Evolutionary conservation across 1,140 invertebrate species (phyloP), one percentile per base, ranked within the genome.

Genomic region (Proales similis): DNA sequence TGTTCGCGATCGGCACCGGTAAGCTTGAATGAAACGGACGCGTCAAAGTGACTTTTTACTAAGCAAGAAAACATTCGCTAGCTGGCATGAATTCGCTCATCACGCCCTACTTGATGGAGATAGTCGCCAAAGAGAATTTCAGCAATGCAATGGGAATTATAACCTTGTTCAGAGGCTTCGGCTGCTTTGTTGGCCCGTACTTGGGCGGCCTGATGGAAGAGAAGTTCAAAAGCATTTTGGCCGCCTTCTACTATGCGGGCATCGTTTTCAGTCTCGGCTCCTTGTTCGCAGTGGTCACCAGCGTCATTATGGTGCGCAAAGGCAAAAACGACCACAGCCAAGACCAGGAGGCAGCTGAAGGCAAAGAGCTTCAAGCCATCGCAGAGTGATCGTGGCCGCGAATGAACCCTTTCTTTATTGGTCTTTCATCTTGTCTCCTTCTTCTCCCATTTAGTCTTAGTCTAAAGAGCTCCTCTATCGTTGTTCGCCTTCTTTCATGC

Each of bases 91-190:
- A 57, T 42, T 57, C 36, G 29, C 9, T 57, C 9, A 57, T 42
- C 7, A 57, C 51, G 3, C 51, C 51, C 17, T 57, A 57, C 30
- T 2, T 42, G 17, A 57, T 42, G 19, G 33, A 57, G 2, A 57
- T 57, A 32, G 51, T 57, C 45, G 51, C 36, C 14, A 57, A 42
- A 42, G 33, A 57, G 32, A 57, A 57, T 32, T 57, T 57, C 32
- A 42, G 36, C 11, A 57, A 57, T 57, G 51, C 51, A 7, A 57
- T 42, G 51, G 51, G 51, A 22, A 57, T 57, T 27, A 26, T 57
- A n/a, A 57, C 29, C 45, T 57, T 57, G 32, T 57, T 57, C 11
- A 39, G 51, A 57, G 51, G 51, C 0, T 22, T 57, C 3, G 51
- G 51, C 29, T 57, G 51, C 36, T 57, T 57, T 42, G 19, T 57